phyloP scores from a whole-genome alignment of 1,140 invertebrate species.

The Bathynomus jamesi region DNA sequence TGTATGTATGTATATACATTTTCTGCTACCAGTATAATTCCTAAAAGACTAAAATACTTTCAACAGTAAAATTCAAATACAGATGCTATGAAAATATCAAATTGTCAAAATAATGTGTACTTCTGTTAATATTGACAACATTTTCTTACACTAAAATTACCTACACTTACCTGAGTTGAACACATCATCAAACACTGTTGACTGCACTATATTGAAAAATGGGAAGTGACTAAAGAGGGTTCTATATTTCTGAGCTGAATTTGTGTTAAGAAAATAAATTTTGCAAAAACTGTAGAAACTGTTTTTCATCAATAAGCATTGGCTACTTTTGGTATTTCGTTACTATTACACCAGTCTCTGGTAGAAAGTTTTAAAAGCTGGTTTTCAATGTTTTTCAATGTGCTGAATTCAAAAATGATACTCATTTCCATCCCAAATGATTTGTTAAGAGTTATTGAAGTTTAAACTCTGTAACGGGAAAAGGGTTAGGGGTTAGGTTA shows the following conservation, averaged over 20 bases:
- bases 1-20: neutral
- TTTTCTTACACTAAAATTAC: too few relatives aligned
- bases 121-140: constrained; percentile 42
- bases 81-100: neutral
- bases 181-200: constrained; percentile 57
- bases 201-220: constrained; percentile 64
- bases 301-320: too few relatives aligned
- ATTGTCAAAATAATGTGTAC: neutral
- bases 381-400: too few relatives aligned
- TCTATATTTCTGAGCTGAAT: constrained; percentile 47
- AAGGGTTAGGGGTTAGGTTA: too few relatives aligned
- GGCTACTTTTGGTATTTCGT: too few relatives aligned
- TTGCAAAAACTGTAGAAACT: too few relatives aligned
- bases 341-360: too few relatives aligned
- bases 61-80: neutral
- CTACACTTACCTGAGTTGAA: constrained; percentile 57
- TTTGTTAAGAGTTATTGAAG: too few relatives aligned
- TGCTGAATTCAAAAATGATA: too few relatives aligned
- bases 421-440: too few relatives aligned
- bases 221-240: constrained; percentile 53
- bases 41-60: neutral
- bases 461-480: too few relatives aligned
- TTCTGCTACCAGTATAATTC: neutral
- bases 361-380: too few relatives aligned
- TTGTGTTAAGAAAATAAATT: neutral